These are phyloP conservation scores for Phasianus colchicus DNA, from an alignment of 2,113 vertebrate species.

Conservation along the genomic window DNA sequence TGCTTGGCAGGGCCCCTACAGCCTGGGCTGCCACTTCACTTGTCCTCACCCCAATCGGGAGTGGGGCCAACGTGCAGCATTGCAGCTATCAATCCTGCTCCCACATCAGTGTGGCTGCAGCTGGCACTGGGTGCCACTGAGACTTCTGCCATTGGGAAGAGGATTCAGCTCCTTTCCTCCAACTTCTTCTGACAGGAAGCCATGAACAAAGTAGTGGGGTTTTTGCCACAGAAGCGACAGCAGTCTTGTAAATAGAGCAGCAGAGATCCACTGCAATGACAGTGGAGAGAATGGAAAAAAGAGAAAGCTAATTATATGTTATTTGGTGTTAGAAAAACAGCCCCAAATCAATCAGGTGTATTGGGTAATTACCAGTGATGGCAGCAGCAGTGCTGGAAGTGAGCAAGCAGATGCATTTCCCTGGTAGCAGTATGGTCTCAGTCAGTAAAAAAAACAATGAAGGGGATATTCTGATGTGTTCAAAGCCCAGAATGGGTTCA, in stretches of 20 bases:
- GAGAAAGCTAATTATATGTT: neutral
- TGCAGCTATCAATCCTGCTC: neutral
- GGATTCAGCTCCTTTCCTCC: neutral
- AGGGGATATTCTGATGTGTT: neutral
- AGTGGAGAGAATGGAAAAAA: neutral
- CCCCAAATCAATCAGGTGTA: neutral
- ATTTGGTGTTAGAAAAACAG: neutral
- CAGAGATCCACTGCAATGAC: neutral
- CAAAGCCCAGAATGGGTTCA: neutral
- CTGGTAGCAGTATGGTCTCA: neutral
- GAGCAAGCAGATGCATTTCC: neutral
- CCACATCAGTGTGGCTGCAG: neutral
- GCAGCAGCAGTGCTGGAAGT: neutral
- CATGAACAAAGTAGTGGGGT: neutral
- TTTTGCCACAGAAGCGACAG: neutral
- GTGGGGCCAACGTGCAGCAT: no score
- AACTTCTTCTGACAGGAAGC: neutral
- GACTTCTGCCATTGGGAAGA: neutral
- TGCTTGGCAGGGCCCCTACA: neutral
- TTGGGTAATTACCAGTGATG: neutral
- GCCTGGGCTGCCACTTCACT: neutral
- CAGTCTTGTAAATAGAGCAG: neutral
- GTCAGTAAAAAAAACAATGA: neutral
- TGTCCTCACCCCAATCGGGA: neutral
- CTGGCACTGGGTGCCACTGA: neutral